Evolutionary conservation across 1,140 invertebrate genomes (phyloP).

Genomic region (Chrysomallon squamiferum): DNA sequence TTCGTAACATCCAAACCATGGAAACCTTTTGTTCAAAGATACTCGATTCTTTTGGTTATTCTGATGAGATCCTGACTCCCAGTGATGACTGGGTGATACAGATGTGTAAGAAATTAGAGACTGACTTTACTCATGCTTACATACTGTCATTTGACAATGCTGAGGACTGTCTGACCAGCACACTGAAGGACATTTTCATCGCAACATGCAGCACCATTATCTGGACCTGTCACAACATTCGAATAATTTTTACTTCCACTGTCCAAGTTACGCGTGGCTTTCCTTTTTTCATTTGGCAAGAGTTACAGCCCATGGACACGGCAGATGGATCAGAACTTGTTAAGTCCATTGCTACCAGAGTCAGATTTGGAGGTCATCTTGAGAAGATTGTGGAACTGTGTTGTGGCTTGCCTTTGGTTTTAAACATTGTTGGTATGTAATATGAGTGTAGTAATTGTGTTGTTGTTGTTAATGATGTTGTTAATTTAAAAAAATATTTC

Average conservation of each 20-base stretch:
- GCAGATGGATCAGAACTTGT: not conserved
- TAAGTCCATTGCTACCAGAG: not conserved
- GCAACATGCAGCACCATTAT: not conserved
- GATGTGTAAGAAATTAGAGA: not conserved
- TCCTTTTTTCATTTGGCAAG: not conserved
- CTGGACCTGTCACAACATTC: not conserved
- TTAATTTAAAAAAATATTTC: too few species aligned
- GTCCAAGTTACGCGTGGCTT: not conserved
- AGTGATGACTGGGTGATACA: not conserved
- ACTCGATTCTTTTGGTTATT: not conserved
- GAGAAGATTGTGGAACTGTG: slow-evolving; percentile 2
- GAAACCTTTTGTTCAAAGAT: not conserved
- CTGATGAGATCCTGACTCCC: not conserved
- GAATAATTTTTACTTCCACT: not conserved
- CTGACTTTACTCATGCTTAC: not conserved
- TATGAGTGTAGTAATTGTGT: too few species aligned
- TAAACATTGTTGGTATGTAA: not conserved
- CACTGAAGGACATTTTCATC: not conserved
- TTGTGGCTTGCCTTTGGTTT: not conserved
- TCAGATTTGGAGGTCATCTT: not conserved
- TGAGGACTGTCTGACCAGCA: not conserved
- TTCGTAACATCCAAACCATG: not conserved
- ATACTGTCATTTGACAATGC: slow-evolving; percentile 1
- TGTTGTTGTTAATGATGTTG: too few species aligned
- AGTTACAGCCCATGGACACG: not conserved